Evolutionary conservation across 2,113 vertebrate genomes (phyloP), one percentile per base, ranked within the genome.

Genomic region (Physeter macrocephalus): DNA sequence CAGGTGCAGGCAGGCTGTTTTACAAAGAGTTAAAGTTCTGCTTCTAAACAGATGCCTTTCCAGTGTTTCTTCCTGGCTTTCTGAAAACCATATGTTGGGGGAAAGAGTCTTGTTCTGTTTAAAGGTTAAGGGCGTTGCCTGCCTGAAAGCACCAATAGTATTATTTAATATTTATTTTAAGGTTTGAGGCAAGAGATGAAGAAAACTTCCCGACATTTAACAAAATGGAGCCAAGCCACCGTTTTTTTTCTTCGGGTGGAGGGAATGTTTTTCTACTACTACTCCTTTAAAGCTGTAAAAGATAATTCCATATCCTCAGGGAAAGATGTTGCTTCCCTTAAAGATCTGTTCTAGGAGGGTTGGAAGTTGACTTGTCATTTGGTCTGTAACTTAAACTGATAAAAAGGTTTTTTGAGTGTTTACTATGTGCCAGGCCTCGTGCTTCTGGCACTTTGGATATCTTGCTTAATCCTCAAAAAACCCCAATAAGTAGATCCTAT

Each of bases 231-330:
- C 21, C 83, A 83, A 67, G 7, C 34, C 77, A n/a, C 52, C 1
- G 0, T n/a, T 77, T 77, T 31, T 77, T 71, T 85, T 43, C 34
- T 75, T 1, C 7, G 4, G 3, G 74, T 5, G 2, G 2, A 0
- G 41, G 67, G 88, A 95, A 41, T 66, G 8, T 84, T 25, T 90
- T 78, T 87, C 90, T 52, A 17, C 64, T 61, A 11, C 74, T 57
- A 67, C 27, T 23, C n/a, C 11, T 91, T 59, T 78, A 81, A 90
- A 90, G 49, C 80, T 81, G 6, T 81, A 77, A 43, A 92, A 90
- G 64, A 85, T 94, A 69, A 29, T 94, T 89, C 93, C 64, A 91
- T 57, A 90, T 85, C 77, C 75, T 97, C 39, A 25, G 36, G 67
- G 75, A 72, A 83, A 74, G 61, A n/a, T 43, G 4, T 34, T 54